Evolutionary conservation across 2,888 invertebrate species (phyloP), one percentile per base, ranked within the genome.

Genomic region (Melanargia galathea): DNA sequence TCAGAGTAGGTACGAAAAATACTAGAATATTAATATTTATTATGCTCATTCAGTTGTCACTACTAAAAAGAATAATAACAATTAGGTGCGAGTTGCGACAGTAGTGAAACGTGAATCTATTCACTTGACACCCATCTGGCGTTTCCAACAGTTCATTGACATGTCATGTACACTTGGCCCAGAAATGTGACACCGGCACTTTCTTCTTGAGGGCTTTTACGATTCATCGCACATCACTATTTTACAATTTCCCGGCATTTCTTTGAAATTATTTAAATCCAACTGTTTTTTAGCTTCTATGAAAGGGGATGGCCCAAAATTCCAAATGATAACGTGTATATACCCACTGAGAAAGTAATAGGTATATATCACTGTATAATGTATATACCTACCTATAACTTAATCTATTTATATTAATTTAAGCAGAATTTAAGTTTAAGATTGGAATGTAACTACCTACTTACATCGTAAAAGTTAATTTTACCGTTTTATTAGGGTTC

Each of bases 181-280:
- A 86, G 87, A 86, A 83, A 87, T 84, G 71, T 78, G 81, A 82
- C 77, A 81, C 86, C 80, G 82, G 75, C 86, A 84, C 90, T 90
- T 90, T 90, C 89, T 87, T 88, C 82, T 79, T 80, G 80, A 78
- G 78, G 80, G 76, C 76, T 72, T 83, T 86, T 81, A 80, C 81
- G 80, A 85, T 85, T 84, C 82, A 78, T 70, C 71, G 75, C 81
- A 77, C 83, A 83, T 78, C 75, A 78, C 75, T 77, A 74, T 16
- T 33, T 51, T 56, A 46, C 38, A 46, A 58, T 65, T 65, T 60
- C 49, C 40, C 30, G 20, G 1, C 67, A 43, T 43, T 60, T 67
- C 62, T 63, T 68, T 65, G 67, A 61, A 51, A 51, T 30, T 30
- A 16, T 7, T 1, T 16, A n/a, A n/a, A n/a, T n/a, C n/a, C n/a